These are phyloP conservation scores for Vanessa atalanta DNA, from an alignment of 1,140 invertebrate genomes.

Conservation along the genomic window DNA sequence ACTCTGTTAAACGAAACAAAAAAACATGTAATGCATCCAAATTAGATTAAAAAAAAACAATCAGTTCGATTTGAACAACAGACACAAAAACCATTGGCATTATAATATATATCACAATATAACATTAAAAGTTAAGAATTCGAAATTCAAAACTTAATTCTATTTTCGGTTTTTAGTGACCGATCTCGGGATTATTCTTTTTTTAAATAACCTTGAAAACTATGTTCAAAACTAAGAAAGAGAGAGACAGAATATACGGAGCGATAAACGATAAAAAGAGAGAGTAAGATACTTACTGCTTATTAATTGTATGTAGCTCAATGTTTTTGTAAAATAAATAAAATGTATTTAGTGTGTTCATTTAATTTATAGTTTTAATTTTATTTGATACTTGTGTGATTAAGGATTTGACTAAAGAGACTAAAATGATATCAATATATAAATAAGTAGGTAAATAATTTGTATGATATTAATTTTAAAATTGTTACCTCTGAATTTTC, in stretches of 20 bases:
- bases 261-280: not conserved
- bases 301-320: not conserved
- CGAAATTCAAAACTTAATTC: no score
- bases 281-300: not conserved
- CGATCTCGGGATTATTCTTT: no score
- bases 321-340: not conserved
- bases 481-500: constrained; percentile 26
- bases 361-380: constrained; percentile 9
- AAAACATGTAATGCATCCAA: no score
- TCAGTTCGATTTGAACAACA: no score
- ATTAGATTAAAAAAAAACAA: no score
- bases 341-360: not conserved
- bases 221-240: not conserved
- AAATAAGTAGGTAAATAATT: constrained; percentile 36
- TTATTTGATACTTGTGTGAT: constrained; percentile 11
- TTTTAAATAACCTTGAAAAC: not conserved
- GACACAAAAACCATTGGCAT: no score
- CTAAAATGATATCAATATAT: constrained; percentile 34
- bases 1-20: no score
- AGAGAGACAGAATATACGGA: not conserved
- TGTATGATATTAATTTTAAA: constrained; percentile 27
- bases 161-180: no score
- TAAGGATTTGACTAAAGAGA: constrained; percentile 42
- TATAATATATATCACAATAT: no score
- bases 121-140: no score